A percentile compares a stretch with the other conserved stretches of the same genome.
phyloP scores from a whole-genome alignment of 2,113 vertebrate species.

The Philantomba maxwellii region DNA sequence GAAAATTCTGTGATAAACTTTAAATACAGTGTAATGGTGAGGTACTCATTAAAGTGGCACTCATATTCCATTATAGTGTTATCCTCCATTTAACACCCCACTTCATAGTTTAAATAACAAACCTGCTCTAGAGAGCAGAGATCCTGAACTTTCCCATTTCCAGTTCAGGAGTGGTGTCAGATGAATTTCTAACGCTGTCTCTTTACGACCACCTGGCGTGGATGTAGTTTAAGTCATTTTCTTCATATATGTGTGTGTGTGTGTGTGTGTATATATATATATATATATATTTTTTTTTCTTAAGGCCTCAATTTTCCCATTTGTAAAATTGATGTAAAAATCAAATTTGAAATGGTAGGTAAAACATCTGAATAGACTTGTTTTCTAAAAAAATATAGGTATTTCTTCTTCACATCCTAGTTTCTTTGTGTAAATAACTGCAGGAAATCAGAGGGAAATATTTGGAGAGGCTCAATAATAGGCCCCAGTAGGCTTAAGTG shows the following conservation, averaged over 20 bases:
- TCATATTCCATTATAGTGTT: neutral
- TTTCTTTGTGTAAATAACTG: neutral
- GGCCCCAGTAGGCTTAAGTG: accelerated
- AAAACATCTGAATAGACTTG: neutral
- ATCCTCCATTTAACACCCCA: neutral
- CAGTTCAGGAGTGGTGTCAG: neutral
- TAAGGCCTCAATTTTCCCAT: neutral
- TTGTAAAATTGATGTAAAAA: neutral
- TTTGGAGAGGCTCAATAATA: neutral
- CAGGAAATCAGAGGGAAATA: neutral
- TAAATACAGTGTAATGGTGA: neutral
- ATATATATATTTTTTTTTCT: neutral
- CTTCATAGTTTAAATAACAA: neutral
- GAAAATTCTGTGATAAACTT: neutral
- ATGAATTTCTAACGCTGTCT: neutral
- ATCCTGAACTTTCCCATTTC: neutral
- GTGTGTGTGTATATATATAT: too few species aligned
- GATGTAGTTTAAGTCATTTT: neutral
- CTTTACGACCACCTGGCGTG: too few species aligned
- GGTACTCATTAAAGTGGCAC: neutral
- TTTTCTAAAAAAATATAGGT: neutral
- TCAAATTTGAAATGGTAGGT: neutral
- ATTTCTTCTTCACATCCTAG: neutral
- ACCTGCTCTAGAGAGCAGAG: neutral
- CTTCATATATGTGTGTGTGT: neutral